phyloP scores from a whole-genome alignment of 2,113 vertebrate genomes.

The Gorsachius goisagi region DNA sequence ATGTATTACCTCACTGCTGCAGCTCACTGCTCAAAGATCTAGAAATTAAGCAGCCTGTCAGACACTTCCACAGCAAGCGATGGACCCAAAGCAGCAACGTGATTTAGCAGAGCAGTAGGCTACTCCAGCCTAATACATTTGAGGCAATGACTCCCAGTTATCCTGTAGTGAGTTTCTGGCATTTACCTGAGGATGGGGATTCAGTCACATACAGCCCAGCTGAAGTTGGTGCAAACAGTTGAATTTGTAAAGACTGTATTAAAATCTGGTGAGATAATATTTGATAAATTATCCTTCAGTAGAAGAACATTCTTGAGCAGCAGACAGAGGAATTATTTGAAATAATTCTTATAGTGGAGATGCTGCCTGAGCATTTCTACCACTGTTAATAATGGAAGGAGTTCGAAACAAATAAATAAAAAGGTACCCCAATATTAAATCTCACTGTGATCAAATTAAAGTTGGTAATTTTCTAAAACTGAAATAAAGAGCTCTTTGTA shows the following conservation, averaged over 20 bases:
- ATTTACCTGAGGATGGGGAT: not conserved
- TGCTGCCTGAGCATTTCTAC: not conserved
- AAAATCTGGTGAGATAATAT: not conserved
- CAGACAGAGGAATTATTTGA: not conserved
- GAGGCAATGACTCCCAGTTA: not conserved
- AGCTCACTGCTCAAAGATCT: not conserved
- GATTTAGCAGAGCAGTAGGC: not conserved
- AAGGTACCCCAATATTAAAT: not conserved
- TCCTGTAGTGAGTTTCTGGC: not conserved
- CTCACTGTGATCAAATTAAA: not conserved
- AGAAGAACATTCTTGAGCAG: not conserved
- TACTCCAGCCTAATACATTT: not conserved
- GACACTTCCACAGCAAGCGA: not conserved
- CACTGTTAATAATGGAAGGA: not conserved
- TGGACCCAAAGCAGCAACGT: not conserved
- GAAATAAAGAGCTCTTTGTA: not conserved
- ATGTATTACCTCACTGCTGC: not conserved
- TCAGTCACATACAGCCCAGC: not conserved
- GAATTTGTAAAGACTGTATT: not conserved
- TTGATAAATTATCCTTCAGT: not conserved
- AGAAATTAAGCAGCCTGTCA: not conserved
- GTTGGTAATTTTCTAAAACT: not conserved
- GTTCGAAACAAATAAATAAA: not conserved
- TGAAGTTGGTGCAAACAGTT: not conserved
- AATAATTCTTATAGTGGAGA: not conserved